Percentiles rank a stretch among this genome's conserved stretches.
Evolutionary conservation across 1,140 invertebrate genomes (phyloP).

Genomic region (Leptestheria dahalacensis): DNA sequence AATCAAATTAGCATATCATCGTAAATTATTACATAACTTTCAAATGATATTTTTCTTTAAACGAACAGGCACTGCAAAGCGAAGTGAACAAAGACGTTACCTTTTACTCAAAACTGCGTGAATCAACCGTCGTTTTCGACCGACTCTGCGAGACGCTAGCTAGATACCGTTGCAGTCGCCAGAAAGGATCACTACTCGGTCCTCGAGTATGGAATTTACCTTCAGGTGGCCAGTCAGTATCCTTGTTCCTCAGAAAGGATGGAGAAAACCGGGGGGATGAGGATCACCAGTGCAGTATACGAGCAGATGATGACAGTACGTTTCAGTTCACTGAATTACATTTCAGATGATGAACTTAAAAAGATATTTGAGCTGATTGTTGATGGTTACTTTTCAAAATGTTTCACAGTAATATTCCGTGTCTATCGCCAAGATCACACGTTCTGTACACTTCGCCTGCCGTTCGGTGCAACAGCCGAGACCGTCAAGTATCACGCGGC

Average conservation of each 20-base stretch:
- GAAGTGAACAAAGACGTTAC: too few species aligned
- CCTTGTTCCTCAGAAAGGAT: constrained; percentile 16
- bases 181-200: too few species aligned
- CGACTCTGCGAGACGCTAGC: too few species aligned
- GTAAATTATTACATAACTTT: background rate
- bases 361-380: background rate
- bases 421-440: constrained; percentile 75
- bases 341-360: too few species aligned
- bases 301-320: too few species aligned
- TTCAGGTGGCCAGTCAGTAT: too few species aligned
- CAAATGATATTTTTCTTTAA: constrained; percentile 12
- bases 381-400: background rate
- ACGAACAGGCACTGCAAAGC: too few species aligned
- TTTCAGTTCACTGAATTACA: too few species aligned
- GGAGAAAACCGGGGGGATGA: constrained; percentile 34
- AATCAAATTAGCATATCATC: background rate
- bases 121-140: too few species aligned
- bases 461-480: constrained; percentile 53
- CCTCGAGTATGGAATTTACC: too few species aligned
- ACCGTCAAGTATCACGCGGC: constrained; percentile 56
- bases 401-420: constrained; percentile 55
- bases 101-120: too few species aligned
- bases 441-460: constrained; percentile 59
- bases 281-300: constrained; percentile 24
- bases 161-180: too few species aligned